Conservation (phyloP, 2,888 invertebrate species). For the Lepidocyrtoides sp. region DNA sequence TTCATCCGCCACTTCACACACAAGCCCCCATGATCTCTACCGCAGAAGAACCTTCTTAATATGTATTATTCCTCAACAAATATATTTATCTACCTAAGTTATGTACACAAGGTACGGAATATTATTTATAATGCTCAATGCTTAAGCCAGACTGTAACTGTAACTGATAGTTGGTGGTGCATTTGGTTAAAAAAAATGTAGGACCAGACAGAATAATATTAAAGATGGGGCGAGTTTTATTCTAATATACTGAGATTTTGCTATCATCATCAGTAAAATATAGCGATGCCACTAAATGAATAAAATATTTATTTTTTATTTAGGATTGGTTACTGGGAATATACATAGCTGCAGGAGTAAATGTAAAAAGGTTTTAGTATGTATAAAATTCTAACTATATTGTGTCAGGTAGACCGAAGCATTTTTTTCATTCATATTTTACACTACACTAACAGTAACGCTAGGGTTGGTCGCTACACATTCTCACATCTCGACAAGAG, state of each 20-base stretch:
- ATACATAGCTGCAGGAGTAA: no score
- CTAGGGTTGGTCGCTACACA: neutral
- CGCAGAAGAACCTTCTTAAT: neutral
- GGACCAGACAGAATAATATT: neutral
- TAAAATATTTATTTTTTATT: constrained; percentile 22
- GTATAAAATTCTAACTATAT: neutral
- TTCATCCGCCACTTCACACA: constrained; percentile 62
- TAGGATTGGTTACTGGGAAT: constrained; percentile 22
- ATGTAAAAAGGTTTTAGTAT: no score
- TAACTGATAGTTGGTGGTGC: neutral
- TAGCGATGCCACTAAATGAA: neutral
- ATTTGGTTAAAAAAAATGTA: neutral
- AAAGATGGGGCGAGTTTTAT: constrained; percentile 15
- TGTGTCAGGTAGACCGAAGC: neutral
- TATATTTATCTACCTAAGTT: no score
- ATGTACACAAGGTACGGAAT: no score
- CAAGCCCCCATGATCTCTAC: constrained; percentile 24
- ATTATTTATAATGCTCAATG: neutral
- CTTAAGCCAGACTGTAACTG: neutral
- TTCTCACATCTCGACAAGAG: neutral
- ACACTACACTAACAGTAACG: no score
- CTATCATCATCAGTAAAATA: neutral
- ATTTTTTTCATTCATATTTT: neutral
- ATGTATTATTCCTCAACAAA: neutral
- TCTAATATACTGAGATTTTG: neutral